Evolutionary conservation across 2,888 invertebrate genomes (phyloP), one percentile per base, ranked within the genome.

Genomic region (Xestoiulus laeticollis): DNA sequence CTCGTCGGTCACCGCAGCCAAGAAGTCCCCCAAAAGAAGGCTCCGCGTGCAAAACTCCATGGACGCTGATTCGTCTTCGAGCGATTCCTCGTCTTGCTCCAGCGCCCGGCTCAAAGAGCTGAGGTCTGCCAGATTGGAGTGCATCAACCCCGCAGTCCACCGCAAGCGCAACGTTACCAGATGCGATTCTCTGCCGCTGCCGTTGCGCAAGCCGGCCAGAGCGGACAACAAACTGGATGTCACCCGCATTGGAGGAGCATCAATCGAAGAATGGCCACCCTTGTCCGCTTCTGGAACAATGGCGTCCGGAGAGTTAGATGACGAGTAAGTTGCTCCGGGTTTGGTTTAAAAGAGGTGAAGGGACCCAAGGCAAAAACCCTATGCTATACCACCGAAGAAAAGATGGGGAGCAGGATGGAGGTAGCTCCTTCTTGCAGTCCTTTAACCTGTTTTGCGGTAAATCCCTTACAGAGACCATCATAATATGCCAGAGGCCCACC

Each of bases 11-110:
- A 26, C 68, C 0, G 4, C 8, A 2, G n/a, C 19, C 19, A 87
- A 87, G 26, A 30, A 85, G 30, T 87, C 87, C 4, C 87, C 83
- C 22, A 87, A 48, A 59, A n/a, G 59, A 0, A 48, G 53, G 38
- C 19, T 85, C 16, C 12, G 48, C 16, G 85, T 53, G n/a, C 85
- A 48, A 44, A 87, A 87, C 14, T 87, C 87, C 16, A 22, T 87
- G 16, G 87, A 87, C 19, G 85, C 38, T 2, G 87, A 87, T 53
- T 85, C 87, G 12, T 87, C 87, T 19, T 82, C 87, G 10, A 83
- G 43, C 26, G 87, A 87, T 32, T 85, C 87, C 16, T 87, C 87
- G 8, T 84, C 33, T 0, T 6, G n/a, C n/a, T 16, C 78, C 14
- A 33, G 87, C 22, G 33, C 78, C 32, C 10, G 59, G 22, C 32